Conservation (phyloP, 2,113 vertebrate species). For the Scytalopus superciliaris region DNA sequence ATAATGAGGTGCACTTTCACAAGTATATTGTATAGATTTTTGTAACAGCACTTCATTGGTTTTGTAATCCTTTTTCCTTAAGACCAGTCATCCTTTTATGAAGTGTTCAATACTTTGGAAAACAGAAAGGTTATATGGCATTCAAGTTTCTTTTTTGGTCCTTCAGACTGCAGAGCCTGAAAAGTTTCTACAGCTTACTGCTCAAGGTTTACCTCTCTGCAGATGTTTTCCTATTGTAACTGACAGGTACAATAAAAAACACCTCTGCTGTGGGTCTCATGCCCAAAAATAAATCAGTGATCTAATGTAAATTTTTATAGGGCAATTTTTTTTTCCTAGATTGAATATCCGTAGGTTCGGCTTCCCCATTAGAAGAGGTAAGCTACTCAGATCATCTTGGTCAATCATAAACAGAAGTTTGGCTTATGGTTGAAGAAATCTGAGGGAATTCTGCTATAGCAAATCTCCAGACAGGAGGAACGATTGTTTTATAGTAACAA, state of each 20-base stretch:
- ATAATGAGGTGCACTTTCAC: constrained; percentile 50
- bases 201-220: background rate
- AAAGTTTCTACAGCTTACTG: background rate
- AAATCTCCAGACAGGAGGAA: background rate
- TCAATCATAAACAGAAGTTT: background rate
- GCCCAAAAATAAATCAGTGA: background rate
- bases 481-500: background rate
- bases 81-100: background rate
- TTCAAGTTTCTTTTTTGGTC: background rate
- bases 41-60: constrained; percentile 21
- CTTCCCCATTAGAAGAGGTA: background rate
- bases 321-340: fast-evolving
- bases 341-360: background rate
- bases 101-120: constrained; percentile 6
- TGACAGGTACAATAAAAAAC: background rate
- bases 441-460: background rate
- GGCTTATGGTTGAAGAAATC: background rate
- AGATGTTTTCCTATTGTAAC: background rate
- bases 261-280: background rate
- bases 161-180: background rate
- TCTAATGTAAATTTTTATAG: background rate
- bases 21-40: constrained; percentile 54
- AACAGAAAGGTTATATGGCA: background rate
- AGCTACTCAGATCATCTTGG: background rate
- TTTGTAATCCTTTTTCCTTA: constrained; percentile 38